Evolutionary conservation across 2,888 invertebrate genomes (phyloP).

Genomic region (Dinocampus coccinellae): DNA sequence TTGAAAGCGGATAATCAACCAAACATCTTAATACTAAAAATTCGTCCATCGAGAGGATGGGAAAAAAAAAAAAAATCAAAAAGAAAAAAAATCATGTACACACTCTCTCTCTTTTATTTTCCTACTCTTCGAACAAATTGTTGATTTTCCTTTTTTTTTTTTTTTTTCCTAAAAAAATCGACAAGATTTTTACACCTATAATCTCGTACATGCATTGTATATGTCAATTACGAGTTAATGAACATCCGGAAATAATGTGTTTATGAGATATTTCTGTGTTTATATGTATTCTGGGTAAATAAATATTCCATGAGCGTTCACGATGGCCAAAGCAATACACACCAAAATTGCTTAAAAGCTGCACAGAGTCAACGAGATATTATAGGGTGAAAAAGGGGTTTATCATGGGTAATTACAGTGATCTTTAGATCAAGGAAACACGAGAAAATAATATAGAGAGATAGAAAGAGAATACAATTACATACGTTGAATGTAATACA

Average conservation of each 20-base stretch:
- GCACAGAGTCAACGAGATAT: conserved; percentile 38
- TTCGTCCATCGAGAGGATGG: not conserved
- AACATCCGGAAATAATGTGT: not conserved
- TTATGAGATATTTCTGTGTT: conserved; percentile 26
- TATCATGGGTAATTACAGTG: conserved; percentile 24
- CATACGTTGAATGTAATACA: not conserved
- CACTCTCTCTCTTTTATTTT: no score
- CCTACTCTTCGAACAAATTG: no score
- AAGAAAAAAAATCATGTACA: no score
- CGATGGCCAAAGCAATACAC: conserved; percentile 65
- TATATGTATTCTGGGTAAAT: not conserved
- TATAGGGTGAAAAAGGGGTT: conserved; percentile 9
- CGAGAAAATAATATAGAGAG: not conserved
- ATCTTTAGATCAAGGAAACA: not conserved
- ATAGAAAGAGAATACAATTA: not conserved
- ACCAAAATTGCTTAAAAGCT: conserved; percentile 62
- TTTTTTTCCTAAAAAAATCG: not conserved
- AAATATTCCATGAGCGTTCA: conserved; percentile 56
- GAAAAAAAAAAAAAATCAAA: no score
- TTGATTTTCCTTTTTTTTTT: no score
- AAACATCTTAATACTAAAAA: not conserved
- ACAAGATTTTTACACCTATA: not conserved
- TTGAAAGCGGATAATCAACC: not conserved
- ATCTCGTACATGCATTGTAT: not conserved
- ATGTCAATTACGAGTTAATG: not conserved